Evolutionary conservation across 2,888 invertebrate genomes (phyloP).

Genomic region (Pandemis corylana): DNA sequence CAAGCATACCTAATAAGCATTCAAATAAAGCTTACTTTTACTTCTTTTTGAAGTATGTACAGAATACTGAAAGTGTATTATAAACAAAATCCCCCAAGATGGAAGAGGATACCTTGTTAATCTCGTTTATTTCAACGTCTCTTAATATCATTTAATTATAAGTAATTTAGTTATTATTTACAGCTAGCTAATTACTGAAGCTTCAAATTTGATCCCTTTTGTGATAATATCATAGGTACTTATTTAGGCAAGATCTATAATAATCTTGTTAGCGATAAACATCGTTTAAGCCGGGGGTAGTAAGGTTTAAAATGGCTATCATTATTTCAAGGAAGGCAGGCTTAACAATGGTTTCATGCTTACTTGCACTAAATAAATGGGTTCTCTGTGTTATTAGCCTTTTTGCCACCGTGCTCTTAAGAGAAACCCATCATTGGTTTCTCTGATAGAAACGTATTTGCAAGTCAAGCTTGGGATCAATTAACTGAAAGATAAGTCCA

Average conservation of each 20-base stretch:
- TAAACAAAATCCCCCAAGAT: not conserved
- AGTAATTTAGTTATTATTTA: not conserved
- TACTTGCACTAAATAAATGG: constrained; percentile 13
- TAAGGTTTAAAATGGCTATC: constrained; percentile 3
- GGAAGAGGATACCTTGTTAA: not conserved
- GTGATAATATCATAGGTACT: not conserved
- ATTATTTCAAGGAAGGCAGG: not conserved
- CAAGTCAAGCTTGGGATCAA: constrained; percentile 3
- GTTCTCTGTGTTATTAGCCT: not conserved
- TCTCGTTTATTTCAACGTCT: not conserved
- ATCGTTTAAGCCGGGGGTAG: not conserved
- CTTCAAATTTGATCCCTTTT: not conserved
- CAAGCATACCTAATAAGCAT: no score
- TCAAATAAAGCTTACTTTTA: no score
- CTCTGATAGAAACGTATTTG: not conserved
- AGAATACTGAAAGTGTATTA: not conserved
- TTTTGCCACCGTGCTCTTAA: not conserved
- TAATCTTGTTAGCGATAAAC: not conserved
- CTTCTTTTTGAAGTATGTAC: not conserved
- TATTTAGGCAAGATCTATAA: not conserved
- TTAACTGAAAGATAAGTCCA: not conserved
- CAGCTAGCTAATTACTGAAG: not conserved
- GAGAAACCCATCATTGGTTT: constrained; percentile 7
- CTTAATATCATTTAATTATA: not conserved
- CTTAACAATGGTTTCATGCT: constrained; percentile 6